Percentiles rank a stretch among this genome's conserved stretches.
These are phyloP conservation scores for Lumbricus terrestris DNA, from an alignment of 2,888 invertebrate genomes.

Conservation along the genomic window DNA sequence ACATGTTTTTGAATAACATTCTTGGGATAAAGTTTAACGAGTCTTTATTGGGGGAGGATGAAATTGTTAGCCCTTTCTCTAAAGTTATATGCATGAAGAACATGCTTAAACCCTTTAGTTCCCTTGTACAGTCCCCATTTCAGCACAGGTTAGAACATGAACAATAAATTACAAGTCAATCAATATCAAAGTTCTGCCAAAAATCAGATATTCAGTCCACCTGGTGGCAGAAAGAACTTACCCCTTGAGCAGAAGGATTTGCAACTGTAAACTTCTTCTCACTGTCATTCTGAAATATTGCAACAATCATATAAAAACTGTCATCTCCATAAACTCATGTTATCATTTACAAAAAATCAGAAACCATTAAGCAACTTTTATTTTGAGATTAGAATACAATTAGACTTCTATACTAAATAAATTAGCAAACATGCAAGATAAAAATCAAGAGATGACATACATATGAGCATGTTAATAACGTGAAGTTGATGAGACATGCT, in stretches of 20 bases:
- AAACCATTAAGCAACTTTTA: neutral
- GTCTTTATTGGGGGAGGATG: no score
- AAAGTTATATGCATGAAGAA: no score
- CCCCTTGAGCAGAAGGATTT: neutral
- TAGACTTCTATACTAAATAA: neutral
- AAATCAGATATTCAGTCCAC: neutral
- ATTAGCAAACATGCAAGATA: neutral
- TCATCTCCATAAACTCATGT: neutral
- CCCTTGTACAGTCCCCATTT: neutral
- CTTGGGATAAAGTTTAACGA: no score
- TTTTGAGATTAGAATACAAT: neutral
- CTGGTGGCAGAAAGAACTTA: constrained; percentile 4
- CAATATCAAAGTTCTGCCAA: neutral
- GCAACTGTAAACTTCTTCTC: neutral
- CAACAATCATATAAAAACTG: neutral
- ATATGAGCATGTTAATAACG: no score
- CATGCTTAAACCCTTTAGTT: no score
- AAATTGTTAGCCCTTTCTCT: no score
- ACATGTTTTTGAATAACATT: no score
- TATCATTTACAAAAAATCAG: neutral
- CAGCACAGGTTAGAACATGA: neutral
- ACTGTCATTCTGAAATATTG: constrained; percentile 11
- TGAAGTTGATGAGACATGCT: no score
- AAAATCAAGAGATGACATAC: neutral
- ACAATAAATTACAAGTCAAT: neutral